A percentile compares a stretch with the other conserved stretches of the same genome.
phyloP scores from a whole-genome alignment of 2,113 vertebrate species.

The Gymnorhina tibicen region DNA sequence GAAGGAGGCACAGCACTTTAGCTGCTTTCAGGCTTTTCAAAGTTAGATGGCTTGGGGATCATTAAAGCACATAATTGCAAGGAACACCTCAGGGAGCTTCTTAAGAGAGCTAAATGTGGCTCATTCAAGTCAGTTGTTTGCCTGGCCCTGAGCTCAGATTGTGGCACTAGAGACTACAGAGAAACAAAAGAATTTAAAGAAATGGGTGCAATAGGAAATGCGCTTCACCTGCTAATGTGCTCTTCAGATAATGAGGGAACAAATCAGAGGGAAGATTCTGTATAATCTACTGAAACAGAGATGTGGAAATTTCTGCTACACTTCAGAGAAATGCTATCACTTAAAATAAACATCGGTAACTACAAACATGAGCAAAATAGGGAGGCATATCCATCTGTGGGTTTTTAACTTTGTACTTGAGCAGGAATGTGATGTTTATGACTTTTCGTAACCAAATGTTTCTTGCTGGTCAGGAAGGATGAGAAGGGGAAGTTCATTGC shows the following conservation, averaged over 20 bases:
- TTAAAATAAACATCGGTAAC: neutral
- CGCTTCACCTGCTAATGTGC: neutral
- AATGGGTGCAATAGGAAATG: neutral
- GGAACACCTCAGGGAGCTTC: neutral
- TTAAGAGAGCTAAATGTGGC: neutral
- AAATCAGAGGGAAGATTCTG: neutral
- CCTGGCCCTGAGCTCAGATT: neutral
- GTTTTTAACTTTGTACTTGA: neutral
- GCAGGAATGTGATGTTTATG: constrained; percentile 33
- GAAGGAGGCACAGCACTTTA: neutral
- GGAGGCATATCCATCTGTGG: neutral
- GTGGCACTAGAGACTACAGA: neutral
- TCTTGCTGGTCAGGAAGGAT: neutral
- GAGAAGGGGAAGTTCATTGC: neutral
- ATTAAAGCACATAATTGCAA: neutral
- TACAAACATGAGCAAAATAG: neutral
- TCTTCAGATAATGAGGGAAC: neutral
- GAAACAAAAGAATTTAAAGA: neutral
- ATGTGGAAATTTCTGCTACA: neutral
- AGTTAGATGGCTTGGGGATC: neutral
- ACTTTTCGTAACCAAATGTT: neutral
- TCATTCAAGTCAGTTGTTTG: neutral
- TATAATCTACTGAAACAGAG: neutral
- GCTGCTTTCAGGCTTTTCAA: neutral
- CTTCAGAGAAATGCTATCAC: neutral